Evolutionary conservation across 1,140 invertebrate species (phyloP).

Genomic region (Aphidius ervi): DNA sequence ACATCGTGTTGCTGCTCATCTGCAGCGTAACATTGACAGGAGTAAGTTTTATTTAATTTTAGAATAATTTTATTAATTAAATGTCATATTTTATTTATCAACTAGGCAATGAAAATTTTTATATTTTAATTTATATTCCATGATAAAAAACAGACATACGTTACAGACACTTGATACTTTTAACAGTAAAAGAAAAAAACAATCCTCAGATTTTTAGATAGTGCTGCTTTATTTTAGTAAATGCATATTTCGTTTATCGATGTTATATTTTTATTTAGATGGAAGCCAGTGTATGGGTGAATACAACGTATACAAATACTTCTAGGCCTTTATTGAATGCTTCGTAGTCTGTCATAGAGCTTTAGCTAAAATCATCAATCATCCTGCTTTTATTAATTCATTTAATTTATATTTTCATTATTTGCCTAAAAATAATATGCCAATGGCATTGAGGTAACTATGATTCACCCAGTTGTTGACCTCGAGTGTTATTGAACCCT

Average conservation of each 20-base stretch:
- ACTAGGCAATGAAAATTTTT: neutral
- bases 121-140: neutral
- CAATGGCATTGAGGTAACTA: constrained; percentile 50
- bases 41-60: constrained; percentile 64
- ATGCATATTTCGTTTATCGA: constrained; percentile 10
- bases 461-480: constrained; percentile 18
- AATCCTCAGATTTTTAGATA: neutral
- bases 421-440: constrained; percentile 42
- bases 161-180: too few species aligned
- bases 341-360: constrained; percentile 52
- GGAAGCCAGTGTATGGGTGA: constrained; percentile 54
- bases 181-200: too few species aligned
- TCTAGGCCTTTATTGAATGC: constrained; percentile 48
- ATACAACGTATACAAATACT: constrained; percentile 48
- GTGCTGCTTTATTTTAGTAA: neutral
- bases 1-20: constrained; percentile 84
- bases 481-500: too few species aligned
- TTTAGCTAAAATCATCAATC: constrained; percentile 43
- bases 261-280: constrained; percentile 43
- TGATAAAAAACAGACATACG: too few species aligned
- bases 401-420: constrained; percentile 32
- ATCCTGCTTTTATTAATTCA: constrained; percentile 5
- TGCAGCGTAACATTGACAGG: constrained; percentile 95
- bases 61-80: too few species aligned
- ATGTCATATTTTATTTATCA: too few species aligned